Conservation (phyloP, 2,113 vertebrate species). For the Austrofundulus limnaeus region DNA sequence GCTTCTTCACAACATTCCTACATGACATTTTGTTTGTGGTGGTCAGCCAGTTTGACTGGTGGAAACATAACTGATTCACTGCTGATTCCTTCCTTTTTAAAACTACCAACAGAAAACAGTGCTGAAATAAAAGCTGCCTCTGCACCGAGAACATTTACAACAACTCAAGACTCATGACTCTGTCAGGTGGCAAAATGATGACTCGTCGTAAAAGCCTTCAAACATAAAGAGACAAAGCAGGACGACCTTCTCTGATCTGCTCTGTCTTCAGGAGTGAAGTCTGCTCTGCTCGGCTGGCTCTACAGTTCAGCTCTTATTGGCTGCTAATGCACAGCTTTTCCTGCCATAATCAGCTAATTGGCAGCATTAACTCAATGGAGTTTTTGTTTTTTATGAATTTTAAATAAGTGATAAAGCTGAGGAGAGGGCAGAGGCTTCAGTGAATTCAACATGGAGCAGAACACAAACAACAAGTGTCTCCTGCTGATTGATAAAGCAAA, state of each 20-base stretch:
- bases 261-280: background rate
- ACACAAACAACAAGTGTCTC: constrained; percentile 30
- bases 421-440: constrained; percentile 6
- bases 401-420: constrained; percentile 29
- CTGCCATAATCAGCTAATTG: constrained; percentile 52
- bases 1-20: background rate
- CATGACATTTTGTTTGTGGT: background rate
- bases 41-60: background rate
- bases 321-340: constrained; percentile 21
- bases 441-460: constrained; percentile 20
- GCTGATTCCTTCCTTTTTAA: constrained; percentile 36
- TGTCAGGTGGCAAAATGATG: constrained; percentile 25
- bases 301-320: constrained; percentile 12
- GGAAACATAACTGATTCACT: constrained; percentile 13
- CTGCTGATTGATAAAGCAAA: constrained; percentile 27
- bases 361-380: constrained; percentile 21
- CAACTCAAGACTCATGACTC: constrained; percentile 17
- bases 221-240: background rate
- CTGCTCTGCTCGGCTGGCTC: constrained; percentile 18
- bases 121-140: constrained; percentile 33
- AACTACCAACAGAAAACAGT: constrained; percentile 35
- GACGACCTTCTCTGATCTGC: constrained; percentile 15
- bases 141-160: constrained; percentile 25
- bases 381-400: constrained; percentile 26
- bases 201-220: background rate